Evolutionary conservation across 2,888 invertebrate genomes (phyloP), one percentile per base, ranked within the genome.

Genomic region (Eupithecia subumbrata): DNA sequence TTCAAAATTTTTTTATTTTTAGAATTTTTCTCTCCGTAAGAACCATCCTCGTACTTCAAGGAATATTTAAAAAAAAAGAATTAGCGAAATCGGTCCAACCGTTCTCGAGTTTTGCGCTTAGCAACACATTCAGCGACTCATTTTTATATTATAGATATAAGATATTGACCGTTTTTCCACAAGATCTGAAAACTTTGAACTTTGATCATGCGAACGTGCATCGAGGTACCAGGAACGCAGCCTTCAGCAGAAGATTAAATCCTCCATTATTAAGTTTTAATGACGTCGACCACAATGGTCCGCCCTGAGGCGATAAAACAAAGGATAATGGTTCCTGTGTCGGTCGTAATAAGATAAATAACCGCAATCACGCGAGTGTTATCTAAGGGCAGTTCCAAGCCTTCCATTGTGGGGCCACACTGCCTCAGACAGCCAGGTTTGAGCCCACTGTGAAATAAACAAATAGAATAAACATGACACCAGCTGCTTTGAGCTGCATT

Each of bases 241-340:
- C 88, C 86, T 84, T 84, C 84, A 82, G 87, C 86, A 83, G 37
- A 37, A 67, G 85, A 89, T 90, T 89, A 86, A 90, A 91, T 89
- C 88, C 88, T 79, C 87, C 89, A 90, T 92, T 92, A 92, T 92
- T 90, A 92, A 92, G 89, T 92, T 93, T 93, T 92, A 92, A 92
- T 92, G 92, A 92, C 90, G 89, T 85, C 85, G 83, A 81, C 88
- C 89, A 89, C 90, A 89, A 89, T 87, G 85, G 85, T 83, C 83
- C 79, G 81, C 85, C 87, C 79, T 79, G 80, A 78, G 87, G 90
- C 87, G 82, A 89, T 90, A 89, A 81, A 91, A 91, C 91, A 91
- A 92, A 89, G 90, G 86, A 92, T 91, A 92, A 92, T 89, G 86
- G 89, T 79, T 85, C 84, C 86, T 92, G 85, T 87, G 88, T 87